Percentiles rank a stretch among this genome's conserved stretches.
These are phyloP conservation scores for Heloderma charlesbogerti DNA, from an alignment of 2,113 vertebrate species.

Conservation along the genomic window DNA sequence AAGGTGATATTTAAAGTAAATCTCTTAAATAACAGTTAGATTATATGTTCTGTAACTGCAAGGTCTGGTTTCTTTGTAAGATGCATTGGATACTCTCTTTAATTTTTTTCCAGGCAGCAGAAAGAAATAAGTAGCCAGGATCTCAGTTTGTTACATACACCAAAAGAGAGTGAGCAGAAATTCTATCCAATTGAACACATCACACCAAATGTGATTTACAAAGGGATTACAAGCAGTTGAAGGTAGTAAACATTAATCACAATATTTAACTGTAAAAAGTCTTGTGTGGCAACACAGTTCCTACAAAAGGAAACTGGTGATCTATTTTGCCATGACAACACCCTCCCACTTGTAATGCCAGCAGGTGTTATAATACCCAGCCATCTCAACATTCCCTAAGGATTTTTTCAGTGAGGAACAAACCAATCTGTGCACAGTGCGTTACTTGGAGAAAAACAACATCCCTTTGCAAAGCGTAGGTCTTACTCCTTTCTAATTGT, in stretches of 20 bases:
- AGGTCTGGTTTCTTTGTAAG: not conserved
- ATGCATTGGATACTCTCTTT: not conserved
- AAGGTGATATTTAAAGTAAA: too few species aligned
- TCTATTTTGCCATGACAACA: constrained; percentile 30
- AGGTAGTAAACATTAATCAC: constrained; percentile 62
- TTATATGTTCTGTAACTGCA: not conserved
- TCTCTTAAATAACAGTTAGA: not conserved
- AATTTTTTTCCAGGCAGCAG: not conserved
- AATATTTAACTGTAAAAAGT: constrained; percentile 62
- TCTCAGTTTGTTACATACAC: not conserved
- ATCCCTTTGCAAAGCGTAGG: not conserved
- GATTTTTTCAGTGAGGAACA: constrained; percentile 14
- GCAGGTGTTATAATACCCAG: constrained; percentile 29
- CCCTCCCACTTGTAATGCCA: constrained; percentile 15
- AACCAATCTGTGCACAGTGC: not conserved
- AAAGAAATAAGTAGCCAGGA: not conserved
- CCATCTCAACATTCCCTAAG: constrained; percentile 31
- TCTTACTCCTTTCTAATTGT: not conserved
- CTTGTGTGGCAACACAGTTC: constrained; percentile 44
- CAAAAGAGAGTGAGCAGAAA: constrained; percentile 15
- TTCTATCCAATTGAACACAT: constrained; percentile 40
- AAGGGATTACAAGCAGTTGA: constrained; percentile 58
- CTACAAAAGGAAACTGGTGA: constrained; percentile 38
- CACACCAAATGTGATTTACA: constrained; percentile 51
- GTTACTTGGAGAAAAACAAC: not conserved